These are phyloP conservation scores for Leucania comma DNA, from an alignment of 2,888 invertebrate genomes.

Conservation along the genomic window DNA sequence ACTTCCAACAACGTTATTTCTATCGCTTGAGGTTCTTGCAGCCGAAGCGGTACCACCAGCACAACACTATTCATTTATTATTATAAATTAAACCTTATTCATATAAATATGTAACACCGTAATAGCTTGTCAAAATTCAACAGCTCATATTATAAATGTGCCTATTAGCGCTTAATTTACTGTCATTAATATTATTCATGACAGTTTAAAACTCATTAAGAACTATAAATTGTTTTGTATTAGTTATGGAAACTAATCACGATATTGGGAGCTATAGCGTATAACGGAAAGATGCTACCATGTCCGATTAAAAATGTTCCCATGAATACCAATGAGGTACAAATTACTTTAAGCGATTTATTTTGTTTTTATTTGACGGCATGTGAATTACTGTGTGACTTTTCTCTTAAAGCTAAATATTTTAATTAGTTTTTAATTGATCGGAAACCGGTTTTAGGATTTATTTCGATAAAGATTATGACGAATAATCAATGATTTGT, in stretches of 20 bases:
- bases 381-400: constrained; percentile 24
- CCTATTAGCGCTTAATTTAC: constrained; percentile 49
- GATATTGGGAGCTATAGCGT: constrained; percentile 20
- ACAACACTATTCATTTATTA: too few species aligned
- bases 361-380: constrained; percentile 8
- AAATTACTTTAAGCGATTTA: not conserved
- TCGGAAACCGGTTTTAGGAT: not conserved
- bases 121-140: constrained; percentile 56
- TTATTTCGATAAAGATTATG: not conserved
- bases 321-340: constrained; percentile 54
- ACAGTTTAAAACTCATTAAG: constrained; percentile 47
- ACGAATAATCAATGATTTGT: not conserved
- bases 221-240: constrained; percentile 50
- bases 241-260: constrained; percentile 50
- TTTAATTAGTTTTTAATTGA: constrained; percentile 23
- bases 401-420: constrained; percentile 1
- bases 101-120: constrained; percentile 21
- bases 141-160: constrained; percentile 37
- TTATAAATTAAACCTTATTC: too few species aligned
- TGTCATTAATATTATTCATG: constrained; percentile 45
- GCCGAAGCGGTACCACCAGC: too few species aligned
- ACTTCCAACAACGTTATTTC: too few species aligned
- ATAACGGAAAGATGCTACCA: constrained; percentile 28
- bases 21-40: too few species aligned
- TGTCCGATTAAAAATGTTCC: constrained; percentile 54